phyloP scores from a whole-genome alignment of 2,113 vertebrate species.

The Oceanites oceanicus region DNA sequence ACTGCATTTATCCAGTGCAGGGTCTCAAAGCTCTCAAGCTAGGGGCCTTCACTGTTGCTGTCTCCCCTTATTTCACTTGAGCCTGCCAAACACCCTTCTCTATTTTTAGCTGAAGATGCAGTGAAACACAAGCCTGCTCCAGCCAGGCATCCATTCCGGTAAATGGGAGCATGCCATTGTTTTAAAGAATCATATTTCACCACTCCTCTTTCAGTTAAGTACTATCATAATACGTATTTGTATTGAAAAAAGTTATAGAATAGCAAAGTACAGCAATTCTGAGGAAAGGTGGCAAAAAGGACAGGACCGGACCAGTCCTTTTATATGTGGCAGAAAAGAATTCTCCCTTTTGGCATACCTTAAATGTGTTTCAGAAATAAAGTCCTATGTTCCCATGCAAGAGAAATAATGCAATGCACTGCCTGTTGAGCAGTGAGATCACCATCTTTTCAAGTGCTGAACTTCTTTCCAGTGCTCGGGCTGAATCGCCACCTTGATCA shows the following conservation, averaged over 20 bases:
- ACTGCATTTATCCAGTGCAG: background rate
- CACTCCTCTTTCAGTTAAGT: background rate
- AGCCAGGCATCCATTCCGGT: background rate
- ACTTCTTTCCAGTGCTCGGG: background rate
- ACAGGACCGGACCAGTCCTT: background rate
- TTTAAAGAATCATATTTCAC: background rate
- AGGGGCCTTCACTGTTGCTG: no score
- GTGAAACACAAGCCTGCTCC: background rate
- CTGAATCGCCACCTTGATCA: background rate
- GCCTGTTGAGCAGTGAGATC: background rate
- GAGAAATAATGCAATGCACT: no score
- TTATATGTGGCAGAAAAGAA: background rate
- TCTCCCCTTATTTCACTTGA: background rate
- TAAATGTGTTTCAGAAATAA: background rate
- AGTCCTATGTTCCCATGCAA: background rate
- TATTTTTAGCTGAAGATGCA: no score
- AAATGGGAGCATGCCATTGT: background rate
- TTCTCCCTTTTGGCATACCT: no score
- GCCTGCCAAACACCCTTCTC: background rate
- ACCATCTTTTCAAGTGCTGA: background rate
- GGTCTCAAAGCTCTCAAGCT: background rate
- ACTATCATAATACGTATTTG: background rate
- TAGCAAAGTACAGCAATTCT: background rate
- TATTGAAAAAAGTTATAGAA: background rate
- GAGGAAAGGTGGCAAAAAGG: background rate